phyloP scores from a whole-genome alignment of 2,113 vertebrate species.

The Perca fluviatilis region DNA sequence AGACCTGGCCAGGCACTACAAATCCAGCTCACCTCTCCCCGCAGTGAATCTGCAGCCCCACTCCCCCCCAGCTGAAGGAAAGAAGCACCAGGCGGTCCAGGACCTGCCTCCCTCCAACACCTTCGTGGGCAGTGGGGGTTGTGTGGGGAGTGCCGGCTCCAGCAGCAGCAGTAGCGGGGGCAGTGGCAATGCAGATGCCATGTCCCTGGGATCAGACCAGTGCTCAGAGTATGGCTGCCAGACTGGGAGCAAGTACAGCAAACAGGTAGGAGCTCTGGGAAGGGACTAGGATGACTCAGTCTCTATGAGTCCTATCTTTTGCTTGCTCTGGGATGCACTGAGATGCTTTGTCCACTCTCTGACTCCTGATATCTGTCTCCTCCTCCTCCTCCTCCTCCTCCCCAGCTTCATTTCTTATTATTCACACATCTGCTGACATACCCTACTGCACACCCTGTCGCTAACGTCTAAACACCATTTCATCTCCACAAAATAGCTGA shows the following conservation, averaged over 20 bases:
- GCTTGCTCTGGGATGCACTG: not conserved
- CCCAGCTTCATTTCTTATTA: constrained; percentile 34
- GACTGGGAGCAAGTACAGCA: constrained; percentile 96
- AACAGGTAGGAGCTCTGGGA: constrained; percentile 90
- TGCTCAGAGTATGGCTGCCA: constrained; percentile 98
- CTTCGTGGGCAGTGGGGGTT: constrained; percentile 93
- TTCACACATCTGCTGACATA: constrained; percentile 57
- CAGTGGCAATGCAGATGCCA: constrained; percentile 89
- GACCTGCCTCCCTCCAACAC: constrained; percentile 98
- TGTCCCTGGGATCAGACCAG: constrained; percentile 97
- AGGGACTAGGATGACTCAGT: not conserved
- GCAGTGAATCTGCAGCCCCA: constrained; percentile 96
- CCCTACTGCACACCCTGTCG: constrained; percentile 36
- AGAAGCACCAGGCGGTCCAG: constrained; percentile 98
- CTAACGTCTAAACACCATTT: constrained; percentile 64
- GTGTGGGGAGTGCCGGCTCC: constrained; percentile 78
- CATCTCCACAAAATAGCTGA: constrained; percentile 69
- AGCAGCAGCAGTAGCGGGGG: constrained; percentile 82
- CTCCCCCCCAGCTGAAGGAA: constrained; percentile 93
- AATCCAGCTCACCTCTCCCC: constrained; percentile 95
- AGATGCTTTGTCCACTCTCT: constrained; percentile 22
- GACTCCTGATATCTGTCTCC: constrained; percentile 27
- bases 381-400: constrained; percentile 17
- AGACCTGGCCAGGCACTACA: constrained; percentile 96
- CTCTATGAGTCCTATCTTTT: not conserved